Evolutionary conservation across 2,888 invertebrate species (phyloP), one percentile per base, ranked within the genome.

Genomic region (Myopa tessellatipennis): DNA sequence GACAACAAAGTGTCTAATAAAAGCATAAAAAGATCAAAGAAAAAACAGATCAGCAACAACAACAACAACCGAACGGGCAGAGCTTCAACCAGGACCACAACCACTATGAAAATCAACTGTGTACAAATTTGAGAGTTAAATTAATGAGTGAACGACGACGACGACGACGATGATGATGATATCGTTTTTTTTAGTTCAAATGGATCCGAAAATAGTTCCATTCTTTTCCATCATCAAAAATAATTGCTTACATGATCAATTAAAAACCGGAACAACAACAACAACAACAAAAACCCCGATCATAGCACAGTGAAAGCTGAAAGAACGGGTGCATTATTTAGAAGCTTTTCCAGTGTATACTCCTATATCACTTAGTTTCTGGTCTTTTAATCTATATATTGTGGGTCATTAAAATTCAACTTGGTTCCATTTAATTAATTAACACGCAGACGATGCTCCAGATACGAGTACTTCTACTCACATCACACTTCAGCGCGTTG

Each of bases 111-210:
- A 58, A 36, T 67, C 45, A 45, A n/a, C 14, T 58, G 3, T 8
- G n/a, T n/a, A 16, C 12, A 26, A 60, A 67, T 40, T 74, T 26
- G 78, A 77, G 73, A 80, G 81, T 79, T 80, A 81, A 79, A 81
- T 70, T 40, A 45, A 77, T 55, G 34, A 75, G 52, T 40, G 61
- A 26, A 60, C 69, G 78, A 78, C 81, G 80, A 77, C 79, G 78
- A 79, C 78, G 80, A 81, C 80, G 80, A 82, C 79, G 82, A 82
- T 81, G 50, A 74, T 60, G 45, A 58, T 52, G 52, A 8, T 8
- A 52, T 61, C 14, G 61, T 26, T 18, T 26, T 61, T 26, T 26
- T 74, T 65, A 52, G 74, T 16, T 69, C 63, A 74, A 67, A 12
- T 34, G 10, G 52, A 38, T 65, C 65, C 52, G 34, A 63, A 74